Conservation (phyloP, 2,797 vertebrate species). For the Sarcoramphus papa region DNA sequence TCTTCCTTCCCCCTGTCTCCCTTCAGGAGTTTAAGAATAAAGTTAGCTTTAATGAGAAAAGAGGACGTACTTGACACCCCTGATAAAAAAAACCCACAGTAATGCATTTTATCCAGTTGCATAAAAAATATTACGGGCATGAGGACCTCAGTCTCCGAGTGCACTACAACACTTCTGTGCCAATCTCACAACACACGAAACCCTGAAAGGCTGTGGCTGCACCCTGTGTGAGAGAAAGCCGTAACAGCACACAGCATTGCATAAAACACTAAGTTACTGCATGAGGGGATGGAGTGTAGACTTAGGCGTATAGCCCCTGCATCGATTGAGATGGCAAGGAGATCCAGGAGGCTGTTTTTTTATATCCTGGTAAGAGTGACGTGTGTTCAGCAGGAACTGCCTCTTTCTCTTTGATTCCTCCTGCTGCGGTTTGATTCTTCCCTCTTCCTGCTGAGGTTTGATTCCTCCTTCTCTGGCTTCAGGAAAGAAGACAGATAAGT, state of each 20-base stretch:
- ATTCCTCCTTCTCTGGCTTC: not conserved
- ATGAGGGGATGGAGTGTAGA: not conserved
- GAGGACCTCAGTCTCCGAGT: not conserved
- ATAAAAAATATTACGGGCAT: rapidly evolving
- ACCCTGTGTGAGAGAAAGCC: not conserved
- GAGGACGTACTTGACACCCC: not conserved
- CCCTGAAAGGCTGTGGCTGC: not conserved
- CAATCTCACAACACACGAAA: not conserved
- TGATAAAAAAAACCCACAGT: not conserved
- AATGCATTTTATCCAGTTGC: not conserved
- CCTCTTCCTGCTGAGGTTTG: not conserved
- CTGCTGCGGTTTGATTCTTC: not conserved
- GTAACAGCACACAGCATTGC: not conserved
- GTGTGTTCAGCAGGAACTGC: not conserved
- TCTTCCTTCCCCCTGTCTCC: not conserved
- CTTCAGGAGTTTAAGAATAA: not conserved
- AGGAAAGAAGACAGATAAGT: not conserved
- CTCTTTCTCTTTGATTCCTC: not conserved
- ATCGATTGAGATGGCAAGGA: not conserved
- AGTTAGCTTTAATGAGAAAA: not conserved
- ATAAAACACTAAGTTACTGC: not conserved
- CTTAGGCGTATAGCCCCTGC: not conserved
- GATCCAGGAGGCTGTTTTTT: not conserved
- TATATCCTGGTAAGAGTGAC: not conserved
- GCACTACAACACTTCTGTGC: not conserved